Conservation (phyloP, 2,888 invertebrate genomes). For the Reticulitermes lucifugus region DNA sequence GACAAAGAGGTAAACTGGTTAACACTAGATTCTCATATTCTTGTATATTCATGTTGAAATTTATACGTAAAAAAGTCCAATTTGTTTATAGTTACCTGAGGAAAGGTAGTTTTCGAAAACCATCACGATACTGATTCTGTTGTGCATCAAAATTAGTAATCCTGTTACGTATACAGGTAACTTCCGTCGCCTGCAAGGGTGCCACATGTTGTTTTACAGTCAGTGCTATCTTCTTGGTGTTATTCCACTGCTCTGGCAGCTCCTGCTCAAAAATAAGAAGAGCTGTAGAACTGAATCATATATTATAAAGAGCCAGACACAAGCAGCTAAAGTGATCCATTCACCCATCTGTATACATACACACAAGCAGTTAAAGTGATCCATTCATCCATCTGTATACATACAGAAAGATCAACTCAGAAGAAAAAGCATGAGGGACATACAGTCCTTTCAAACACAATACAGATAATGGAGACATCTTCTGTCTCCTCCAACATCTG, state of each 20-base stretch:
- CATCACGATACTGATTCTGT: constrained; percentile 87
- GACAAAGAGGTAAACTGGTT: too few species aligned
- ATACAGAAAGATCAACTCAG: neutral
- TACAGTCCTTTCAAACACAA: too few species aligned
- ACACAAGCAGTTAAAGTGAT: neutral
- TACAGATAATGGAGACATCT: too few species aligned
- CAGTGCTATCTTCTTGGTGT: constrained; percentile 91
- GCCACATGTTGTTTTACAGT: constrained; percentile 95
- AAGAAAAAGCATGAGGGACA: too few species aligned
- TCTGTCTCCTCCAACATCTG: too few species aligned
- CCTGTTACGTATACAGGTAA: constrained; percentile 88
- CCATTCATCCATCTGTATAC: neutral
- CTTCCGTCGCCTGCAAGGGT: constrained; percentile 94
- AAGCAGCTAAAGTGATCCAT: neutral
- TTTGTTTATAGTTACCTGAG: constrained; percentile 57
- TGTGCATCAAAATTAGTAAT: constrained; percentile 87
- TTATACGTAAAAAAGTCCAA: too few species aligned
- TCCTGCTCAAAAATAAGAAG: constrained; percentile 69
- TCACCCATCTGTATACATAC: neutral
- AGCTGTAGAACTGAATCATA: neutral
- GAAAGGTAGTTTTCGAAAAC: constrained; percentile 74
- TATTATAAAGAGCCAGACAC: neutral
- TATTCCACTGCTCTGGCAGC: constrained; percentile 95
- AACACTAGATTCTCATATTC: too few species aligned
- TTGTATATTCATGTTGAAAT: too few species aligned